Evolutionary conservation across 1,140 invertebrate genomes (phyloP).

Genomic region (Rhysida immarginata): DNA sequence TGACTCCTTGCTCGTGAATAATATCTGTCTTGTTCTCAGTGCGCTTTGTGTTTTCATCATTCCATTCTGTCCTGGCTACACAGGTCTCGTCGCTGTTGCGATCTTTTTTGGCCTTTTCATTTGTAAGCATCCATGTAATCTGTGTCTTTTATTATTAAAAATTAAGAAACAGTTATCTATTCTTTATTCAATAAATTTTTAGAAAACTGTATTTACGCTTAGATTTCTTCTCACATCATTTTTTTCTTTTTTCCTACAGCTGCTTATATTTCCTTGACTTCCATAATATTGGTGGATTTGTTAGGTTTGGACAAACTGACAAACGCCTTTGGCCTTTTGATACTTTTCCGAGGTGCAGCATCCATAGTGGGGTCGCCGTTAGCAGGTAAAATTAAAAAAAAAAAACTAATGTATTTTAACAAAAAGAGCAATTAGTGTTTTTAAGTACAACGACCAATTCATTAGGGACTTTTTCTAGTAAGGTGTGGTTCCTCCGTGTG

Average conservation of each 20-base stretch:
- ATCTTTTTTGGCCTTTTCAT: slow-evolving; percentile 88
- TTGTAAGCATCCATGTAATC: slow-evolving; percentile 49
- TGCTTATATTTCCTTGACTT: slow-evolving; percentile 92
- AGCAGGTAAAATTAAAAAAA: slow-evolving; percentile 38
- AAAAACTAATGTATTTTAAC: too few relatives aligned
- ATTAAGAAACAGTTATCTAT: too few relatives aligned
- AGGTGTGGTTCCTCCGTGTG: too few relatives aligned
- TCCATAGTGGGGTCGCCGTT: slow-evolving; percentile 57
- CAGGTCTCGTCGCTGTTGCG: slow-evolving; percentile 60
- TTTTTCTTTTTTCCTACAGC: slow-evolving; percentile 44
- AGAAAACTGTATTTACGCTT: not conserved
- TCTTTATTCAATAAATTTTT: not conserved
- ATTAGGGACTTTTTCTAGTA: too few relatives aligned
- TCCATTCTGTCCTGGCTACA: slow-evolving; percentile 66
- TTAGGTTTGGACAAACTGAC: slow-evolving; percentile 88
- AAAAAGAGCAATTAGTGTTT: too few relatives aligned
- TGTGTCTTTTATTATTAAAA: not conserved
- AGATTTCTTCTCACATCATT: too few relatives aligned
- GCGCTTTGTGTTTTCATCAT: slow-evolving; percentile 69
- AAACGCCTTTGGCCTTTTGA: slow-evolving; percentile 89
- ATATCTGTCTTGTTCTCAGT: slow-evolving; percentile 76
- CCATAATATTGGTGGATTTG: slow-evolving; percentile 91
- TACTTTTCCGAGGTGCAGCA: slow-evolving; percentile 82
- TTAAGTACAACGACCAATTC: too few relatives aligned
- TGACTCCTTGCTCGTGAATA: slow-evolving; percentile 82